Evolutionary conservation across 1,140 invertebrate genomes (phyloP).

Genomic region (Lucilia sericata): DNA sequence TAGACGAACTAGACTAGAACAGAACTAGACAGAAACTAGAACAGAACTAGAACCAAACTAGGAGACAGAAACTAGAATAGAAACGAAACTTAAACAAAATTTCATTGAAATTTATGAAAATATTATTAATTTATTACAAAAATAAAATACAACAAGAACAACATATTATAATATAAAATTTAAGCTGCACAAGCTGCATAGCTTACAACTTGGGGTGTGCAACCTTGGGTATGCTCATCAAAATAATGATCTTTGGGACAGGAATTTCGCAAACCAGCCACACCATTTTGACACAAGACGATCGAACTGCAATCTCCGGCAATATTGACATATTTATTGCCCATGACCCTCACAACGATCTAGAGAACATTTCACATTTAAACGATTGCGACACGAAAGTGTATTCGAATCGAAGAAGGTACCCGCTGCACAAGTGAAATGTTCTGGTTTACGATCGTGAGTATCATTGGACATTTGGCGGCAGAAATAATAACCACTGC

Average conservation of each 20-base stretch:
- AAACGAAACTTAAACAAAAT: too few relatives aligned
- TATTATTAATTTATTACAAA: too few relatives aligned
- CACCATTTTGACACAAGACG: constrained; percentile 54
- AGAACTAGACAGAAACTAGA: too few relatives aligned
- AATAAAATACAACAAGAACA: too few relatives aligned
- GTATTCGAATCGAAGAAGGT: constrained; percentile 58
- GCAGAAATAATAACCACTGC: constrained; percentile 61
- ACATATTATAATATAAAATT: too few relatives aligned
- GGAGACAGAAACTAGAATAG: too few relatives aligned
- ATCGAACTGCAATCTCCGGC: constrained; percentile 56
- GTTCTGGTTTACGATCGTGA: constrained; percentile 58
- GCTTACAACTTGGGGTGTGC: constrained; percentile 56
- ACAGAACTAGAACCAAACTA: too few relatives aligned
- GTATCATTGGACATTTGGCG: constrained; percentile 49
- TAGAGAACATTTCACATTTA: constrained; percentile 58
- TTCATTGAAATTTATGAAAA: too few relatives aligned
- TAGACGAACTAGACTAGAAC: too few relatives aligned
- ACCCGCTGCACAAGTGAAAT: constrained; percentile 54
- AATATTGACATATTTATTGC: constrained; percentile 58
- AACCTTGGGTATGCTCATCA: constrained; percentile 62
- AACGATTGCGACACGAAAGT: constrained; percentile 57
- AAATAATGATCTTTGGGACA: constrained; percentile 58
- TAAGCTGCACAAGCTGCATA: constrained; percentile 55
- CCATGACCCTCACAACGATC: constrained; percentile 57
- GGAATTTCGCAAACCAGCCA: constrained; percentile 48